A percentile compares a stretch with the other conserved stretches of the same genome.
These are phyloP conservation scores for Didymodactylos carnosus DNA, from an alignment of 2,888 invertebrate species.

Conservation along the genomic window DNA sequence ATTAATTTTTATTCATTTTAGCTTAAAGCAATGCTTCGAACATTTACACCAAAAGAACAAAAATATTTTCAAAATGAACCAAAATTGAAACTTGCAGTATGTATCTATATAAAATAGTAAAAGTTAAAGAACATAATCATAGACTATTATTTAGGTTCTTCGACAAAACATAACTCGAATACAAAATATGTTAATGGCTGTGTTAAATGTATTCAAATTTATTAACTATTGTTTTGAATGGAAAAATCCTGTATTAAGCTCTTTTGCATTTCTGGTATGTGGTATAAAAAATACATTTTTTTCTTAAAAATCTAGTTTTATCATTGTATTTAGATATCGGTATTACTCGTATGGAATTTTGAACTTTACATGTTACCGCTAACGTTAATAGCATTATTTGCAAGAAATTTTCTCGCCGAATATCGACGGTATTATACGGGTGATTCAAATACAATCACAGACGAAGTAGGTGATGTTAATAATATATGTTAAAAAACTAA, in stretches of 20 bases:
- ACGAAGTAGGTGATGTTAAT: too few relatives aligned
- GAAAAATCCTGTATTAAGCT: conserved; percentile 69
- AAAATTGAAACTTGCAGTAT: conserved; percentile 69
- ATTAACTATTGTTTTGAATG: conserved; percentile 88
- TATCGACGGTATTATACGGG: not conserved
- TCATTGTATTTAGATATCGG: conserved; percentile 44
- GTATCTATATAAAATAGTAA: conserved; percentile 16
- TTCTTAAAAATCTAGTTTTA: not conserved
- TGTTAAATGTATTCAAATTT: conserved; percentile 69
- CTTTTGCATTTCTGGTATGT: conserved; percentile 51
- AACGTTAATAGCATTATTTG: conserved; percentile 56
- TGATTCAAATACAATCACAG: not conserved
- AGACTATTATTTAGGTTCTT: conserved; percentile 47
- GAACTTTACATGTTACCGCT: conserved; percentile 84
- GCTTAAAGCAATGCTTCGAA: conserved; percentile 69
- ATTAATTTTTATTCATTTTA: conserved; percentile 24
- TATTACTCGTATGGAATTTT: conserved; percentile 73
- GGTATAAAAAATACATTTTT: not conserved
- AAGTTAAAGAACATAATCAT: too few relatives aligned
- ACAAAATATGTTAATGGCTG: conserved; percentile 65
- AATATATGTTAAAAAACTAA: too few relatives aligned
- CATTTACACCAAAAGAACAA: conserved; percentile 77
- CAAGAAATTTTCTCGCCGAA: conserved; percentile 41
- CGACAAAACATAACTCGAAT: conserved; percentile 75
- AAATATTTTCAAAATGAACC: conserved; percentile 82